Base-by-base conservation (phyloP, 2,888 invertebrate species). In the Mechanitis mazaeus region DNA sequence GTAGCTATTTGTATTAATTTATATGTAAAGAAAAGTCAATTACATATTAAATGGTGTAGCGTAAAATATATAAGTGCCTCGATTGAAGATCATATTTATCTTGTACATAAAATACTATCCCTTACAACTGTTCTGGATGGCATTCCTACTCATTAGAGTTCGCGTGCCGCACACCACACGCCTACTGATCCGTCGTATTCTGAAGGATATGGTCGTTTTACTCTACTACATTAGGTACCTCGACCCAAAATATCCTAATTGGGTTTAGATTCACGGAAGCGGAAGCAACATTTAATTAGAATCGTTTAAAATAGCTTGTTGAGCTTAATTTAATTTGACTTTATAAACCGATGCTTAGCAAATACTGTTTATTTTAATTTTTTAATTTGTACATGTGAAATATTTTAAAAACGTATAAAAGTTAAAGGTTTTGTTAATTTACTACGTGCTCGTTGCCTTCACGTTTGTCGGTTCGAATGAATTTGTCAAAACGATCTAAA, bases 171-270 rank as follows among this genome's bases (percentile, higher is more conserved):
- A 56, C 55, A 35, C 61, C 56, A 42, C 56, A 59, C 59, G 60
- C 64, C 63, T 55, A 61, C 63, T 58, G 55, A 42, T n/a, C n/a
- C 54, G 28, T 5, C 54, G 54, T n/a, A 4, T 46, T 11, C 9
- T 53, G 61, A 67, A 64, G 67, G 68, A 68, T 59, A 61, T 61
- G 56, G 60, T 61, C 65, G 56, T 67, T 68, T 61, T 65, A 60
- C 31, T 31, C 50, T 47, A 38, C 4, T 42, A 42, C 42, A 42
- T 42, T 42, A 42, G 42, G 42, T 50, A 50, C 31, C 28, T 7
- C 28, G 12, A 50, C 28, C 20, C 6, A 47, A 47, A 20, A n/a
- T n/a, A n/a, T n/a, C 50, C 31, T 31, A 50, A 31, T 50, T 31
- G 50, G 31, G 7, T 50, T 5, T n/a, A 20, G 20, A 20, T 20